A percentile compares a stretch with the other conserved stretches of the same genome.
Conservation (phyloP, 1,140 invertebrate species). For the Penaeus vannamei region DNA sequence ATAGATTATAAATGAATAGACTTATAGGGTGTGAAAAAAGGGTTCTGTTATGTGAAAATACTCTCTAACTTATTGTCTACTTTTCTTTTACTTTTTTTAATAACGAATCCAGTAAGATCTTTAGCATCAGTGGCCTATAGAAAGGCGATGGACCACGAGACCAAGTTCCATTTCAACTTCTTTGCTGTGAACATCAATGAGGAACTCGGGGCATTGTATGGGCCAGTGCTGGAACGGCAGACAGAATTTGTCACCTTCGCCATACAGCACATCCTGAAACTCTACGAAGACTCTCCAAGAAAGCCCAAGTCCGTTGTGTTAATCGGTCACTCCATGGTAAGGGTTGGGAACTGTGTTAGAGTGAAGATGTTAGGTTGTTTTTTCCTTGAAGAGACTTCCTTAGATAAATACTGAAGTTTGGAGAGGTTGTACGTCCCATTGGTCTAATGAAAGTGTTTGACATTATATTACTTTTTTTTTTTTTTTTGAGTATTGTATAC, state of each 20-base stretch:
- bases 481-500: not conserved
- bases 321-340: constrained; percentile 94
- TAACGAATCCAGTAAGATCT: constrained; percentile 80
- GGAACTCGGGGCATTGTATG: constrained; percentile 84
- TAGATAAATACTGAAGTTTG: not conserved
- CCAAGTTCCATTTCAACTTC: constrained; percentile 85
- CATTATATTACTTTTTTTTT: too few relatives aligned
- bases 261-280: constrained; percentile 80
- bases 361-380: constrained; percentile 73
- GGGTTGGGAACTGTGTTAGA: constrained; percentile 45
- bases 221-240: constrained; percentile 83
- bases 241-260: constrained; percentile 83
- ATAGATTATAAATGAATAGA: too few relatives aligned
- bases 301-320: constrained; percentile 80
- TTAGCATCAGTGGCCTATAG: constrained; percentile 89
- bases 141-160: constrained; percentile 79
- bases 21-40: too few relatives aligned
- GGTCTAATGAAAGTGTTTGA: too few relatives aligned
- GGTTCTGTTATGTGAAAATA: too few relatives aligned
- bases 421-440: too few relatives aligned
- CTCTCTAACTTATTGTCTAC: not conserved
- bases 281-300: constrained; percentile 77
- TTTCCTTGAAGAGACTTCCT: not conserved
- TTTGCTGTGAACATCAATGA: constrained; percentile 89
- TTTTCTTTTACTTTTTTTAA: constrained; percentile 31